These are phyloP conservation scores for Cisticola juncidis DNA, from an alignment of 2,113 vertebrate genomes.

Conservation along the genomic window DNA sequence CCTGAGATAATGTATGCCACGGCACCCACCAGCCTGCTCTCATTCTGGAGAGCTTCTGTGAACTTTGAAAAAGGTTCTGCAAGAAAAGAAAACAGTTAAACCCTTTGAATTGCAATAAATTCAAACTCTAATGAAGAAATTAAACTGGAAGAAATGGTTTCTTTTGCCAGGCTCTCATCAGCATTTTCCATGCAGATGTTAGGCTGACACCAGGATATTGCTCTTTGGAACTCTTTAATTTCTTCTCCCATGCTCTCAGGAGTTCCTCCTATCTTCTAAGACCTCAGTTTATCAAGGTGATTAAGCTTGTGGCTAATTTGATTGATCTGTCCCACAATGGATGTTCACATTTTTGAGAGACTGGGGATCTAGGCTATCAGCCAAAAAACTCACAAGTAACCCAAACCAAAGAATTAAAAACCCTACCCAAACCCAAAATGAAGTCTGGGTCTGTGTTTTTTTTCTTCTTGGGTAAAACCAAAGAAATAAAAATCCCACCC, in stretches of 20 bases:
- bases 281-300: not conserved
- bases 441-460: not conserved
- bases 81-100: not conserved
- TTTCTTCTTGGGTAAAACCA: not conserved
- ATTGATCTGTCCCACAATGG: not conserved
- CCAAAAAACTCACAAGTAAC: not conserved
- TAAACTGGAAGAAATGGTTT: not conserved
- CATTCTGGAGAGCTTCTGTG: not conserved
- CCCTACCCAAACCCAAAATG: not conserved
- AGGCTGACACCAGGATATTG: not conserved
- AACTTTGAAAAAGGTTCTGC: conserved; percentile 33
- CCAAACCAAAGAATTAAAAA: not conserved
- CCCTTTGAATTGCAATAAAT: not conserved
- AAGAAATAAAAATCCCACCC: not conserved
- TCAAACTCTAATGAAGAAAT: not conserved
- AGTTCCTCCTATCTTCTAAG: not conserved
- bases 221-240: not conserved
- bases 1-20: conserved; percentile 19
- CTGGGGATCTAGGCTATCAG: not conserved
- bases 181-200: not conserved
- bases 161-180: not conserved
- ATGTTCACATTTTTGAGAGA: not conserved
- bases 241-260: not conserved
- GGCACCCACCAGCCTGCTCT: not conserved
- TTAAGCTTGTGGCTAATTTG: not conserved